Conservation (phyloP, 2,113 vertebrate genomes). For the Antigone vipio region DNA sequence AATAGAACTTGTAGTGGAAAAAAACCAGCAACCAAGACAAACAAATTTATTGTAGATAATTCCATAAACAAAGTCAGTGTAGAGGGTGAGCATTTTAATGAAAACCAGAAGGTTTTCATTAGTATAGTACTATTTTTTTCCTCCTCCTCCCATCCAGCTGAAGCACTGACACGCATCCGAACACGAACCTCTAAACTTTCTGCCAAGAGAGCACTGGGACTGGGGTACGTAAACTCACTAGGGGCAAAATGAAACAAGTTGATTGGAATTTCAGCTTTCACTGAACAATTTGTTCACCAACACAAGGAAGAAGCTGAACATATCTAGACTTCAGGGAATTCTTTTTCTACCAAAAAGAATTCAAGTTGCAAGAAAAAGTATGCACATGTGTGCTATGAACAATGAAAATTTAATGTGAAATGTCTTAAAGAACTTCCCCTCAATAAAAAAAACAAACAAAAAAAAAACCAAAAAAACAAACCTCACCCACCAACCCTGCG, state of each 20-base stretch:
- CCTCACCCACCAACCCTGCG: no score
- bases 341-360: slow-evolving; percentile 9
- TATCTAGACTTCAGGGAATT: slow-evolving; percentile 14
- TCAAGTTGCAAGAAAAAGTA: neutral
- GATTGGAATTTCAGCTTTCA: slow-evolving; percentile 40
- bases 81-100: slow-evolving; percentile 29
- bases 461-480: neutral
- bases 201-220: slow-evolving; percentile 36
- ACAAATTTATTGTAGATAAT: slow-evolving; percentile 15
- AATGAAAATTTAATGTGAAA: neutral
- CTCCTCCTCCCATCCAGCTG: slow-evolving; percentile 17
- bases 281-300: slow-evolving; percentile 43
- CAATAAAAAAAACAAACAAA: neutral
- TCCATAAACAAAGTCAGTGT: slow-evolving; percentile 37
- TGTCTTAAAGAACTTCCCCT: neutral
- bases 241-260: slow-evolving; percentile 49
- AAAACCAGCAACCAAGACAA: neutral
- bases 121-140: neutral
- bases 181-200: slow-evolving; percentile 5
- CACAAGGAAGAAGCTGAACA: slow-evolving; percentile 29
- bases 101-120: slow-evolving; percentile 39
- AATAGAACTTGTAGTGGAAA: neutral
- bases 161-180: slow-evolving; percentile 29
- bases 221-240: slow-evolving; percentile 28
- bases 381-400: neutral